These are phyloP conservation scores for Drosophila nigromelanica DNA, from an alignment of 1,140 invertebrate genomes.

Conservation along the genomic window DNA sequence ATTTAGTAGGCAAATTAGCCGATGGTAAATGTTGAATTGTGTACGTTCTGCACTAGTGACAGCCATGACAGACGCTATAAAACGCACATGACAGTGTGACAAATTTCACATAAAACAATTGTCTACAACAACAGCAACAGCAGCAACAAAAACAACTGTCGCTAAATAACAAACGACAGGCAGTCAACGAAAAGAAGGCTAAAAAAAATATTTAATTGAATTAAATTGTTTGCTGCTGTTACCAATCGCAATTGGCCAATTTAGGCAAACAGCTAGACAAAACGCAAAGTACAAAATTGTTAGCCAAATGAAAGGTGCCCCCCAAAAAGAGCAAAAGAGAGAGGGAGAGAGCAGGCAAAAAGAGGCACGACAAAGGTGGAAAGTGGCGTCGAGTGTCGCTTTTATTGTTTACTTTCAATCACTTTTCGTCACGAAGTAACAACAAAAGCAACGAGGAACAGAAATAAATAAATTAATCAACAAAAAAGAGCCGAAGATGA, in stretches of 20 bases:
- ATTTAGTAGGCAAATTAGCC: constrained; percentile 68
- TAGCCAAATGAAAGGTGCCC: constrained; percentile 68
- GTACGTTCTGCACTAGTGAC: constrained; percentile 10
- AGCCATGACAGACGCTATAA: constrained; percentile 33
- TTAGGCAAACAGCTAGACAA: constrained; percentile 60
- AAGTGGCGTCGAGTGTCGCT: constrained; percentile 77
- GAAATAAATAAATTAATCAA: constrained; percentile 47
- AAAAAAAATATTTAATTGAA: constrained; percentile 81
- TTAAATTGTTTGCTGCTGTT: constrained; percentile 83
- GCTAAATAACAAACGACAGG: constrained; percentile 81
- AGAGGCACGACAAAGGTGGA: constrained; percentile 56
- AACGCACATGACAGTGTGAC: constrained; percentile 79
- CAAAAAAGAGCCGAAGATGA: neutral
- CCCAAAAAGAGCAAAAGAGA: constrained; percentile 16
- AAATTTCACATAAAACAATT: constrained; percentile 82
- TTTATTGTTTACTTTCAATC: constrained; percentile 84
- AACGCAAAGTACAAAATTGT: constrained; percentile 76
- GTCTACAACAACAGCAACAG: constrained; percentile 14
- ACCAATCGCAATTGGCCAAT: constrained; percentile 83
- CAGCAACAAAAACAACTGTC: constrained; percentile 58
- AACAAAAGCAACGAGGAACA: constrained; percentile 47
- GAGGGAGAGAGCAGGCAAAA: neutral
- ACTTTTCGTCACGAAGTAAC: constrained; percentile 83
- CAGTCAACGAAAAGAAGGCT: constrained; percentile 61
- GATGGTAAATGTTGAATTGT: constrained; percentile 17